Evolutionary conservation across 2,113 vertebrate species (phyloP).

Genomic region (Polypterus bichir): DNA sequence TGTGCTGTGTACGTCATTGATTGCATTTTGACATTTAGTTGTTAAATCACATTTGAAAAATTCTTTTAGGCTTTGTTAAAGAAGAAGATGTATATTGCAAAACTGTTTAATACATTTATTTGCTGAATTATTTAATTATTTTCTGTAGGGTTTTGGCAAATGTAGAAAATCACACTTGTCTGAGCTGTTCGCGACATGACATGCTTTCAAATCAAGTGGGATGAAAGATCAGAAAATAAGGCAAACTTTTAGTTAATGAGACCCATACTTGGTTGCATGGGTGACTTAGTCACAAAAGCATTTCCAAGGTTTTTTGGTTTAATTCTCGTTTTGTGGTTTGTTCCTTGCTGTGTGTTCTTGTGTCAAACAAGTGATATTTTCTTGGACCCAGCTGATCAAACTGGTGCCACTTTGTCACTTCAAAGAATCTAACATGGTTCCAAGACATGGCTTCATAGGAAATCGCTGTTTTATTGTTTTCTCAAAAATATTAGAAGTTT

Average conservation of each 20-base stretch:
- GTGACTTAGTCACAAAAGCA: background rate
- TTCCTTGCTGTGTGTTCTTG: slow-evolving; percentile 5
- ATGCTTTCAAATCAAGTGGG: too few species aligned
- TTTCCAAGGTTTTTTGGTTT: background rate
- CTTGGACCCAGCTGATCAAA: slow-evolving; percentile 3
- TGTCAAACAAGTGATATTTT: slow-evolving; percentile 2
- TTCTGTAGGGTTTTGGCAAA: too few species aligned
- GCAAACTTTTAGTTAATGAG: background rate
- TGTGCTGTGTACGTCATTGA: too few species aligned
- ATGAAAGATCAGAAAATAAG: too few species aligned
- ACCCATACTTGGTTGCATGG: slow-evolving; percentile 3
- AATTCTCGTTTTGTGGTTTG: background rate
- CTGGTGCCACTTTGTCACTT: slow-evolving; percentile 1
- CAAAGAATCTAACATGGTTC: background rate
- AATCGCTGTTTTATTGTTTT: background rate
- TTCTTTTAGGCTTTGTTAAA: too few species aligned
- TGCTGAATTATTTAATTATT: too few species aligned
- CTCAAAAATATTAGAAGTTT: slow-evolving; percentile 2
- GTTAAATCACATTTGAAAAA: too few species aligned
- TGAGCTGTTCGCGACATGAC: too few species aligned
- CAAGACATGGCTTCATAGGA: slow-evolving; percentile 7
- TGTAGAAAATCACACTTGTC: too few species aligned
- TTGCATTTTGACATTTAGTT: too few species aligned
- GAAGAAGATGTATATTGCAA: too few species aligned
- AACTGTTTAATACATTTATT: too few species aligned